phyloP scores from a whole-genome alignment of 2,888 invertebrate genomes.

The Tanytarsus gracilentus region DNA sequence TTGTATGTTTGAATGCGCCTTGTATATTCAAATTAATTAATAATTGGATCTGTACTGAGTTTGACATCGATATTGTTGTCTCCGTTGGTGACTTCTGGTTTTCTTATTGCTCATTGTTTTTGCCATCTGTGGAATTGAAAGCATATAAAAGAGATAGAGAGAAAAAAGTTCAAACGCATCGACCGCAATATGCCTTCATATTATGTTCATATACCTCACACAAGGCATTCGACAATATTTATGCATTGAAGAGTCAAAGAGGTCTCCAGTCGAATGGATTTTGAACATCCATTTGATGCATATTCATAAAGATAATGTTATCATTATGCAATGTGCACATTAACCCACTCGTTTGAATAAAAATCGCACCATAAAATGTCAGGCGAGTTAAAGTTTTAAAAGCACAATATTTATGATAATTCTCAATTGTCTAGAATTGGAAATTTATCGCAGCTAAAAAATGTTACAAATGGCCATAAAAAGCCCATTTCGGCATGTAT shows the following conservation, averaged over 20 bases:
- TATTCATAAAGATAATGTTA: no score
- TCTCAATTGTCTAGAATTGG: conserved; percentile 1
- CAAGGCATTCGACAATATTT: no score
- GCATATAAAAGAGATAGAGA: background rate
- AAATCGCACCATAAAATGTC: no score
- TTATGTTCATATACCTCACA: no score
- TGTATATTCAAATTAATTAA: conserved; percentile 24
- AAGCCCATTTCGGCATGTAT: background rate
- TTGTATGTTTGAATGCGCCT: conserved; percentile 17
- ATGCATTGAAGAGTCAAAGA: no score
- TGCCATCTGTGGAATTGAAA: background rate
- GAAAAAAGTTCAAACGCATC: background rate
- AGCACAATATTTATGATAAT: conserved; percentile 23
- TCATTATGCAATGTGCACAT: no score
- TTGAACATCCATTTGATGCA: no score
- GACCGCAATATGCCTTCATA: background rate
- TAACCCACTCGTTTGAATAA: no score
- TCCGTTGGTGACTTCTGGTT: background rate
- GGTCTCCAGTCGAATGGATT: no score
- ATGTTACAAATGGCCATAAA: conserved; percentile 25
- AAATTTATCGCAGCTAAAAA: conserved; percentile 20
- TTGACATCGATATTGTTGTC: background rate
- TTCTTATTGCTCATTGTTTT: conserved; percentile 20
- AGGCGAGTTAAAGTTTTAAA: conserved; percentile 8
- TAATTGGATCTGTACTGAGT: conserved; percentile 25